Conservation (phyloP, 2,113 vertebrate species). For the Uropsilus gracilis region DNA sequence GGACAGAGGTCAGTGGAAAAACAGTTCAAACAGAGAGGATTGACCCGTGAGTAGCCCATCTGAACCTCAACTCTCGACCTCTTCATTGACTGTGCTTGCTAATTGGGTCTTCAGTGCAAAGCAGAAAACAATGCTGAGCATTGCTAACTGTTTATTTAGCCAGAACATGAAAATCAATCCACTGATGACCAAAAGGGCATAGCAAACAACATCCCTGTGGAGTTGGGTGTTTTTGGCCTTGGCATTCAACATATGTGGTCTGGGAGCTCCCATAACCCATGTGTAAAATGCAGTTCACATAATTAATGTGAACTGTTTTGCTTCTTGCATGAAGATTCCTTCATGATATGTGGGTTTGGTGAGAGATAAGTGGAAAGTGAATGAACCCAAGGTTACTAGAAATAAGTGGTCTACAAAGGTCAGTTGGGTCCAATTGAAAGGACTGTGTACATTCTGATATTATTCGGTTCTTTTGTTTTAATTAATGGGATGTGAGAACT, state of each 20-base stretch:
- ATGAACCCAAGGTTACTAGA: slow-evolving; percentile 27
- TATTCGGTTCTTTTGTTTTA: slow-evolving; percentile 39
- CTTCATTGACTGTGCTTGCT: slow-evolving; percentile 85
- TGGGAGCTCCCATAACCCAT: slow-evolving; percentile 60
- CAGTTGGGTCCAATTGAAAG: neutral
- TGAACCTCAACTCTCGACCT: slow-evolving; percentile 80
- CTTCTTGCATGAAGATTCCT: slow-evolving; percentile 55
- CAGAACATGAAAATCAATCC: slow-evolving; percentile 87
- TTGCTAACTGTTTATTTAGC: slow-evolving; percentile 82
- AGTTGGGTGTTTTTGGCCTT: slow-evolving; percentile 77
- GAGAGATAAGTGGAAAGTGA: slow-evolving; percentile 52
- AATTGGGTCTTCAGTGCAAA: slow-evolving; percentile 84
- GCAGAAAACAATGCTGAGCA: slow-evolving; percentile 63
- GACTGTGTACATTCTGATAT: slow-evolving; percentile 2
- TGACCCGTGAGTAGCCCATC: slow-evolving; percentile 55
- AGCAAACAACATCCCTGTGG: slow-evolving; percentile 76
- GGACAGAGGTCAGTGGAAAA: slow-evolving; percentile 82
- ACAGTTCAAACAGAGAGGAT: slow-evolving; percentile 72
- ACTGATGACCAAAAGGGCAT: slow-evolving; percentile 82
- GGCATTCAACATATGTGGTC: slow-evolving; percentile 74
- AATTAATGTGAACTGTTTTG: slow-evolving; percentile 66
- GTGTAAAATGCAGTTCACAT: slow-evolving; percentile 66
- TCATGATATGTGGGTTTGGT: neutral
- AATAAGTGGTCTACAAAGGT: slow-evolving; percentile 51
- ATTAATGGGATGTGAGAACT: slow-evolving; percentile 32